These are phyloP conservation scores for Sebastiscus albofasciatus DNA, from an alignment of 2,797 vertebrate species.

Conservation along the genomic window DNA sequence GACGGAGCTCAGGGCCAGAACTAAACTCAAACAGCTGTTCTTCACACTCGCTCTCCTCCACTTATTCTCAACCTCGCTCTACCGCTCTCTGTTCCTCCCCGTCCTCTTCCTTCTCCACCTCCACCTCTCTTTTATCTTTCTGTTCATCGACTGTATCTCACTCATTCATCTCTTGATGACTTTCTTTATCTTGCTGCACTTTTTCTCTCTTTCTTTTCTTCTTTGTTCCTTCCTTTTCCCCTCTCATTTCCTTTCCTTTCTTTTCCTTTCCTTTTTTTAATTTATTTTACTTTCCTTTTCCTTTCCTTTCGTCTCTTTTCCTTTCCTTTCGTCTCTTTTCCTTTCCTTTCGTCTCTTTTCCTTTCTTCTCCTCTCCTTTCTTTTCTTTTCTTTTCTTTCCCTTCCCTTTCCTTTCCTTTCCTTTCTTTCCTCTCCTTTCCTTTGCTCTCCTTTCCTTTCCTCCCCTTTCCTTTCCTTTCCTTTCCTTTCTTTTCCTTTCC, in stretches of 20 bases:
- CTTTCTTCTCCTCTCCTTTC: too few species aligned
- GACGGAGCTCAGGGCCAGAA: constrained; percentile 73
- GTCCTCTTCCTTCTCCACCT: neutral
- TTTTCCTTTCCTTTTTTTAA: too few species aligned
- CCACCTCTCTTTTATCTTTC: constrained; percentile 1
- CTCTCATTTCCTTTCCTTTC: too few species aligned
- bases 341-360: too few species aligned
- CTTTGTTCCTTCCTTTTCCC: neutral
- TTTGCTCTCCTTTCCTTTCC: too few species aligned
- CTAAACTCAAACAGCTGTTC: constrained; percentile 85
- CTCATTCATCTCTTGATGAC: neutral
- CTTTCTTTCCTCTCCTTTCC: too few species aligned
- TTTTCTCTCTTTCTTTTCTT: neutral
- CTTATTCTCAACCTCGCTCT: constrained; percentile 8
- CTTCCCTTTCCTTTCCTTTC: too few species aligned
- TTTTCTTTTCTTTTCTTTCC: too few species aligned
- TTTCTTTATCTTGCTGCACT: neutral
- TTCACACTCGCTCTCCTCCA: constrained; percentile 32
- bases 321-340: too few species aligned
- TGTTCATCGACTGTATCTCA: neutral
- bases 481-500: too few species aligned
- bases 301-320: neutral
- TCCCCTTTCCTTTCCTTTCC: accelerated
- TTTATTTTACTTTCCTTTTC: too few species aligned
- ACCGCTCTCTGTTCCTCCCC: neutral